A percentile compares a stretch with the other conserved stretches of the same genome.
These are phyloP conservation scores for Eilema caniola DNA, from an alignment of 2,888 invertebrate species.

Conservation along the genomic window DNA sequence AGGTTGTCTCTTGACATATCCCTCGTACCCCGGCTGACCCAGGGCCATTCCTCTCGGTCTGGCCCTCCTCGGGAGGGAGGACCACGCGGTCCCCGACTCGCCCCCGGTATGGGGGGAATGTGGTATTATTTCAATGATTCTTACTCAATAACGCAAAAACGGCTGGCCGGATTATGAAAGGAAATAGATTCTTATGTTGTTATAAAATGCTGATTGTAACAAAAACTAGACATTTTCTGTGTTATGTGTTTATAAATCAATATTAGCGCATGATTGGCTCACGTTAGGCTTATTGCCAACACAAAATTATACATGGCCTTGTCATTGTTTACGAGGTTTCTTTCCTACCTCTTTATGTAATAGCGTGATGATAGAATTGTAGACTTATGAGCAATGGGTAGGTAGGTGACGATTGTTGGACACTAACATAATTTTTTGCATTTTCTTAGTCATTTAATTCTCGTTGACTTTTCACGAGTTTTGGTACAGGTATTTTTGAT, in stretches of 20 bases:
- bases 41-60: too few species aligned
- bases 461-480: too few species aligned
- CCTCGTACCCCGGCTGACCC: too few species aligned
- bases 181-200: not conserved
- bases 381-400: not conserved
- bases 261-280: not conserved
- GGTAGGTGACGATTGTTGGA: not conserved
- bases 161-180: not conserved
- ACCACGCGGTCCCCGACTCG: too few species aligned
- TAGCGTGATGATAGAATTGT: conserved; percentile 22
- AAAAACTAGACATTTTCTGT: not conserved
- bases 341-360: conserved; percentile 16
- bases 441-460: not conserved
- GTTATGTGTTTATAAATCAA: not conserved
- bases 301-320: conserved; percentile 19
- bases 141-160: not conserved
- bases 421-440: not conserved
- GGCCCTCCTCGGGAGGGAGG: too few species aligned
- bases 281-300: conserved; percentile 12
- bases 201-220: not conserved
- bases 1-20: too few species aligned
- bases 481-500: too few species aligned
- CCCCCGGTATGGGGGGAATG: too few species aligned
- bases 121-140: not conserved
- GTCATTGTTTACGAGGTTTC: conserved; percentile 9